phyloP scores from a whole-genome alignment of 2,888 invertebrate genomes.

The Eupeodes latifasciatus region DNA sequence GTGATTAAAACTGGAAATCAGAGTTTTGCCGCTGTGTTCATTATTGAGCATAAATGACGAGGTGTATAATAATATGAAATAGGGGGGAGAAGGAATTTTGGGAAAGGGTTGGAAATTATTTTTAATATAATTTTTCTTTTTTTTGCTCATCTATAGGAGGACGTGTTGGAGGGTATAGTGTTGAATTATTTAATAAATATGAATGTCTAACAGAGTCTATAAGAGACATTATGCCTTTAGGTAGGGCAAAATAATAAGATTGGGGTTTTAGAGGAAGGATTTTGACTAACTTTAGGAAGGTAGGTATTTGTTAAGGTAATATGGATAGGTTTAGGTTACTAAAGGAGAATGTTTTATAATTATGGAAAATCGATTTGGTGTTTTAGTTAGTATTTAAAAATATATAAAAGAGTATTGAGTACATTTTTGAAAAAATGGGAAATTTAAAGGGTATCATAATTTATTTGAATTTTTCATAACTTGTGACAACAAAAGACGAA shows the following conservation, averaged over 20 bases:
- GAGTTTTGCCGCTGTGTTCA: slow-evolving; percentile 70
- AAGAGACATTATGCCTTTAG: not conserved
- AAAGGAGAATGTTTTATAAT: no score
- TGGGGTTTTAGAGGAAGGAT: not conserved
- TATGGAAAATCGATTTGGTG: no score
- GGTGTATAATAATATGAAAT: slow-evolving; percentile 46
- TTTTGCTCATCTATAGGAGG: slow-evolving; percentile 1
- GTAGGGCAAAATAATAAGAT: not conserved
- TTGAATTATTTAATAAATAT: not conserved
- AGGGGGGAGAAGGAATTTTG: not conserved
- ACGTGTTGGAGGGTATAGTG: not conserved
- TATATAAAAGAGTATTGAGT: no score
- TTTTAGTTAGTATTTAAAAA: no score
- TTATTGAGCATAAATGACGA: slow-evolving; percentile 73
- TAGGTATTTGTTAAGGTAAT: no score
- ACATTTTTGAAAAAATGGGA: no score
- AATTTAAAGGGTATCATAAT: no score
- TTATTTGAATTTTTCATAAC: no score
- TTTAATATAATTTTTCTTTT: not conserved
- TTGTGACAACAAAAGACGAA: no score
- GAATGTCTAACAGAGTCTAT: not conserved
- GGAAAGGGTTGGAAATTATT: slow-evolving; percentile 19
- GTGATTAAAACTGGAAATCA: slow-evolving; percentile 72
- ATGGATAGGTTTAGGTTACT: no score
- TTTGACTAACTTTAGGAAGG: no score